These are phyloP conservation scores for Cylindroiulus punctatus DNA, from an alignment of 2,888 invertebrate genomes.

Conservation along the genomic window DNA sequence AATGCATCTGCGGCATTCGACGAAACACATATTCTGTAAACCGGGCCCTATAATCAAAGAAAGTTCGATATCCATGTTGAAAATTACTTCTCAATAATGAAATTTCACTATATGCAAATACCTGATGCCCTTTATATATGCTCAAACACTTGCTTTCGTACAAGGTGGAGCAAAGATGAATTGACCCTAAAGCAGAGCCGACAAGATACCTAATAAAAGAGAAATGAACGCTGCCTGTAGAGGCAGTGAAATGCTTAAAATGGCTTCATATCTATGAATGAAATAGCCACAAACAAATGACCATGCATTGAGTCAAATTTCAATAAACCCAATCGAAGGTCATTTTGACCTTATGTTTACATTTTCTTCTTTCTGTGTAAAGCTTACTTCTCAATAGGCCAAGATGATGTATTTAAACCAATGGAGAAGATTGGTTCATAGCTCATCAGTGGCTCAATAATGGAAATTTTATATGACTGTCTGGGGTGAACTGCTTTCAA, in stretches of 20 bases:
- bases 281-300: too few relatives aligned
- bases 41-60: slow-evolving; percentile 51
- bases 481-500: neutral
- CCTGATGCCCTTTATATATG: slow-evolving; percentile 51
- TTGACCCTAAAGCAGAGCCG: slow-evolving; percentile 49
- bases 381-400: slow-evolving; percentile 1
- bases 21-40: slow-evolving; percentile 52
- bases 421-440: slow-evolving; percentile 24
- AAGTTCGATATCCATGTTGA: neutral
- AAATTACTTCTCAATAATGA: too few relatives aligned
- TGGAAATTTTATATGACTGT: neutral
- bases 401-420: slow-evolving; percentile 1
- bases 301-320: too few relatives aligned
- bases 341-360: neutral
- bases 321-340: too few relatives aligned
- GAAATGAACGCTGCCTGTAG: neutral
- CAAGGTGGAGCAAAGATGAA: slow-evolving; percentile 52
- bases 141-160: slow-evolving; percentile 31
- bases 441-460: neutral
- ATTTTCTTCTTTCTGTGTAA: neutral
- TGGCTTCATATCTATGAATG: neutral
- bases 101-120: neutral
- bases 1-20: slow-evolving; percentile 12
- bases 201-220: slow-evolving; percentile 53
- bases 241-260: too few relatives aligned